Base-by-base conservation (phyloP, 2,797 vertebrate species). In the Rhynchotus rufescens region DNA sequence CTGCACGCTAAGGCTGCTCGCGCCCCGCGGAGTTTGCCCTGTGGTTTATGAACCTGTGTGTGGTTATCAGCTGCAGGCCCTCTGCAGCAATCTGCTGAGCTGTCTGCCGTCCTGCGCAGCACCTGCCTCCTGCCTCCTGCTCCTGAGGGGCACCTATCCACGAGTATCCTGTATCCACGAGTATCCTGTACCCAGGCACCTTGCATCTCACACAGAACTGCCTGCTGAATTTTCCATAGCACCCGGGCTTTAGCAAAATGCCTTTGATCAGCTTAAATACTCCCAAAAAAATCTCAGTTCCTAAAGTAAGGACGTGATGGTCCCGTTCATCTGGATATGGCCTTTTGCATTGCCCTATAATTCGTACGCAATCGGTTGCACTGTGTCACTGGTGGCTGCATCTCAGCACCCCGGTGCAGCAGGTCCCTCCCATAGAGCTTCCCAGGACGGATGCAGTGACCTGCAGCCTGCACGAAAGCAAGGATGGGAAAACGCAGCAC, bases 391-490 rank as follows among this genome's bases (percentile, higher is more conserved):
- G 30, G 49, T 32, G 67, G 54, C 78, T 59, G 6, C 22, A 13
- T 26, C 76, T 56, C 57, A 78, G 84, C 62, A 74, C 40, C 38
- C 32, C 38, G 17, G 9, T 1, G 1, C n/a, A 26, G 59, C 0
- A 2, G 8, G 6, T 56, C 30, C 22, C n/a, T 25, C 49, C 40
- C 9, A n/a, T 28, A 34, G 49, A 30, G 16, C 4, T 45, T 47
- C 22, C n/a, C 56, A n/a, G 6, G 38, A n/a, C 0, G 1, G 64
- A 54, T 16, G 14, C 71, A 42, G 38, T 0, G 1, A 64, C 16
- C 40, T n/a, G 36, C 68, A 66, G 36, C 34, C 34, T 11, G 61
- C 4, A 28, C 2, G 19, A 75, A 75, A 79, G 54, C 38, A 76
- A 64, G 40, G 86, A 23, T 45, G n/a, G 38, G 59, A 47, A 47